Percentiles rank a stretch among this genome's conserved stretches.
phyloP scores from a whole-genome alignment of 2,888 invertebrate species.

The Onchidella celtica region DNA sequence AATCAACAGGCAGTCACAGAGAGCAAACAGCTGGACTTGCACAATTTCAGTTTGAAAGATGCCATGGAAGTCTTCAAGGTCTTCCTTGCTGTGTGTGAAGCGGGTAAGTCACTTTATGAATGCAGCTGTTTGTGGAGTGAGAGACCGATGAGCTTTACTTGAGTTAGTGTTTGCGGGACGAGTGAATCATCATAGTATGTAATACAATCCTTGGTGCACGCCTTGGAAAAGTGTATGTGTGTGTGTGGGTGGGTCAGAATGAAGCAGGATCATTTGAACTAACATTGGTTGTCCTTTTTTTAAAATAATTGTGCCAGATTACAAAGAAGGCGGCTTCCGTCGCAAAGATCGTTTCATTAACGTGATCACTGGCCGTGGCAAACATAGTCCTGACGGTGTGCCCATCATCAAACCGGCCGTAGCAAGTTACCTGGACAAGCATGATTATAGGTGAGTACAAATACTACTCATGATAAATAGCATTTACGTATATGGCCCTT shows the following conservation, averaged over 20 bases:
- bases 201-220: too few species aligned
- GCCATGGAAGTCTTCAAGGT: slow-evolving; percentile 7
- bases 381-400: neutral
- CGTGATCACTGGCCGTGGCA: neutral
- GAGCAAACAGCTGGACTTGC: neutral
- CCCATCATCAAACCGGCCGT: slow-evolving; percentile 19
- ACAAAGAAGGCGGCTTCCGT: neutral
- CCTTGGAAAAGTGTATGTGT: too few species aligned
- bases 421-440: neutral
- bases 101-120: too few species aligned
- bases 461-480: too few species aligned
- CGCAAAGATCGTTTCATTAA: neutral
- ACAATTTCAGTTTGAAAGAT: neutral
- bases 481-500: too few species aligned
- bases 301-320: neutral
- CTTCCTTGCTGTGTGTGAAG: neutral
- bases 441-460: slow-evolving; percentile 1
- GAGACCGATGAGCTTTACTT: too few species aligned
- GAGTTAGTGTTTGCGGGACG: too few species aligned
- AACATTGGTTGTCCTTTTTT: neutral
- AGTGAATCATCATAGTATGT: too few species aligned
- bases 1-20: too few species aligned
- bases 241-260: too few species aligned
- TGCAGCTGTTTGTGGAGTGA: too few species aligned
- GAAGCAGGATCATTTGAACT: neutral